A percentile compares a stretch with the other conserved stretches of the same genome.
phyloP scores from a whole-genome alignment of 2,888 invertebrate genomes.

The Elaeidobius kamerunicus region DNA sequence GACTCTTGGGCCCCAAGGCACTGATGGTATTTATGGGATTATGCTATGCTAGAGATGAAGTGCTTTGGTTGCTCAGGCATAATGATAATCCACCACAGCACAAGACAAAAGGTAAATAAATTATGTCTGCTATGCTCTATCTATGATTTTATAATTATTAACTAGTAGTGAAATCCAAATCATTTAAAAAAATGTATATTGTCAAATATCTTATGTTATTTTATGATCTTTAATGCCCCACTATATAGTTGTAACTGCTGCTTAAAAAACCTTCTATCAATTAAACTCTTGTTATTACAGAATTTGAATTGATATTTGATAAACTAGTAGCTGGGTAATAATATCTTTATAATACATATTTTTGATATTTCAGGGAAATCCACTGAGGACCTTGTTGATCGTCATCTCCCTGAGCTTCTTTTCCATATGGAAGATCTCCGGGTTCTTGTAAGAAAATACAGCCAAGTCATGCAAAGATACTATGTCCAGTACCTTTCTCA shows the following conservation, averaged over 20 bases:
- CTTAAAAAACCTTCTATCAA: no score
- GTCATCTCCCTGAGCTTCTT: constrained; percentile 93
- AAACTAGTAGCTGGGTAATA: no score
- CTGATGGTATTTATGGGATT: constrained; percentile 95
- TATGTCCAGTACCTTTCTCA: constrained; percentile 96
- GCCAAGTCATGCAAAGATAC: constrained; percentile 75
- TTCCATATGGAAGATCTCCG: constrained; percentile 98
- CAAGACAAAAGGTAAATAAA: constrained; percentile 62
- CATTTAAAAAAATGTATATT: no score
- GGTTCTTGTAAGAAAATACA: constrained; percentile 91
- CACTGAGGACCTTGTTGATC: constrained; percentile 90
- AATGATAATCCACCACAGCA: constrained; percentile 91
- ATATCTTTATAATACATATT: not conserved
- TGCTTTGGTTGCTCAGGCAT: constrained; percentile 94
- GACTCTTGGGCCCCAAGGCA: constrained; percentile 95
- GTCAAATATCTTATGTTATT: not conserved
- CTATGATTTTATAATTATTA: constrained; percentile 4
- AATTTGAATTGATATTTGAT: no score
- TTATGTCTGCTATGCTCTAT: not conserved
- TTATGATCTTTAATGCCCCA: not conserved
- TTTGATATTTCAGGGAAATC: constrained; percentile 53
- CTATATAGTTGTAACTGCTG: no score
- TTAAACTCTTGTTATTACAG: no score
- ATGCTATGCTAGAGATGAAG: constrained; percentile 94
- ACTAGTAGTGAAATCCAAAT: no score